Evolutionary conservation across 2,113 vertebrate species (phyloP).

Genomic region (Actenoides hombroni): DNA sequence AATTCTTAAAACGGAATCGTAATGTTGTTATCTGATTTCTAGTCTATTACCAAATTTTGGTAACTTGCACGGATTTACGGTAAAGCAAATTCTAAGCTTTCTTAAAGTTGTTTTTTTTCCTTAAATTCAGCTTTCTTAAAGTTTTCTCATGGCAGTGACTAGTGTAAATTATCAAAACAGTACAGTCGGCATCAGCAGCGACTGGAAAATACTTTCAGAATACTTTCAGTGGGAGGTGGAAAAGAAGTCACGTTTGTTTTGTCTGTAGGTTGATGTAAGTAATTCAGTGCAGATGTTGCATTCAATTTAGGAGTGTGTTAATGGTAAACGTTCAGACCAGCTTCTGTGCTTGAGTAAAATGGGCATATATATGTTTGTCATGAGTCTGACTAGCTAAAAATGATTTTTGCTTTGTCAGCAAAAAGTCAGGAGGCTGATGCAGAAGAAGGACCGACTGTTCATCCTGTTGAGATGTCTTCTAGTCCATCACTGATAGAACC

Average conservation of each 20-base stretch:
- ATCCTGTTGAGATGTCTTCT: neutral
- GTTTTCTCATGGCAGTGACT: neutral
- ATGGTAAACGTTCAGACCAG: neutral
- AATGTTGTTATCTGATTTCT: fast-evolving
- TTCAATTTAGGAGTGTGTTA: neutral
- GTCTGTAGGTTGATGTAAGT: neutral
- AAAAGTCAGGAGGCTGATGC: constrained; percentile 10
- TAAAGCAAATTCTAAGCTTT: neutral
- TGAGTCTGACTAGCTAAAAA: neutral
- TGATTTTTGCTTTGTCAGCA: neutral
- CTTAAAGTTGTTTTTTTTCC: too few relatives aligned
- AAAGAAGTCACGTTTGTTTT: neutral
- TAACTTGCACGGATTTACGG: neutral
- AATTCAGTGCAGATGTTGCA: fast-evolving
- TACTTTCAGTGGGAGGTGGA: neutral
- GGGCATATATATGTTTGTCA: fast-evolving
- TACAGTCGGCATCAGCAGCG: neutral
- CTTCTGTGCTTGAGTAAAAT: neutral
- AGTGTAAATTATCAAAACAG: neutral
- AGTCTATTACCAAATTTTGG: neutral
- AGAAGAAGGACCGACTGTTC: neutral
- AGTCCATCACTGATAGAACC: neutral
- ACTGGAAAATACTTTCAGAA: neutral
- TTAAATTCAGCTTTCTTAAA: neutral
- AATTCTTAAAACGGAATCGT: neutral